Percentiles rank a stretch among this genome's conserved stretches.
phyloP scores from a whole-genome alignment of 1,140 invertebrate genomes.

The Magallana angulata region DNA sequence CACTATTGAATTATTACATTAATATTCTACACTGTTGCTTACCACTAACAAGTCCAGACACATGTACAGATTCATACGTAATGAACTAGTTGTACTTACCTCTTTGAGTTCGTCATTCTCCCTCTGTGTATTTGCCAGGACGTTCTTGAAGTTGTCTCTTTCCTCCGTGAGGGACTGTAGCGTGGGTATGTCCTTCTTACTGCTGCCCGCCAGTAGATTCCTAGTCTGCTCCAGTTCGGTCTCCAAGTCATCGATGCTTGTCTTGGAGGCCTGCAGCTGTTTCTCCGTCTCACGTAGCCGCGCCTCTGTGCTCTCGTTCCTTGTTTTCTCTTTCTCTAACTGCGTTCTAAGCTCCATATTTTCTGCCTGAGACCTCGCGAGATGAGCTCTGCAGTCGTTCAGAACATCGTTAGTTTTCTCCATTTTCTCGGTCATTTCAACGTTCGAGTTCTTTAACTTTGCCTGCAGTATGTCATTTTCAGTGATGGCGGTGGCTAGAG shows the following conservation, averaged over 20 bases:
- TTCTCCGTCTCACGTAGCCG: slow-evolving; percentile 67
- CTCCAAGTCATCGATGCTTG: slow-evolving; percentile 59
- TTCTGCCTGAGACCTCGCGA: slow-evolving; percentile 72
- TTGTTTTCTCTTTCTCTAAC: slow-evolving; percentile 67
- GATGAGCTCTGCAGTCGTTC: slow-evolving; percentile 71
- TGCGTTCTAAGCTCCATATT: slow-evolving; percentile 72
- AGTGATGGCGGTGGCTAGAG: slow-evolving; percentile 69
- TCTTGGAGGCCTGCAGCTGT: slow-evolving; percentile 54
- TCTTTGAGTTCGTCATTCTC: slow-evolving; percentile 69
- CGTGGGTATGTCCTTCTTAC: slow-evolving; percentile 54
- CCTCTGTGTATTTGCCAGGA: slow-evolving; percentile 63
- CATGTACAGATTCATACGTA: neutral
- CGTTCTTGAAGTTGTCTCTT: slow-evolving; percentile 63
- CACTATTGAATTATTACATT: too few species aligned
- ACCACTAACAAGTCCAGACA: too few species aligned
- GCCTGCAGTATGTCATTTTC: slow-evolving; percentile 74
- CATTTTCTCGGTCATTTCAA: slow-evolving; percentile 72
- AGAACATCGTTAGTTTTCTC: slow-evolving; percentile 72
- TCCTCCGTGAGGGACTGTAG: slow-evolving; percentile 63
- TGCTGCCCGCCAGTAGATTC: slow-evolving; percentile 45
- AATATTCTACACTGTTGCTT: too few species aligned
- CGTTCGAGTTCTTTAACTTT: slow-evolving; percentile 71
- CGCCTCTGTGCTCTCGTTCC: slow-evolving; percentile 58
- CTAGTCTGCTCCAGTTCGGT: slow-evolving; percentile 62
- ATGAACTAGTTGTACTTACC: slow-evolving; percentile 56